phyloP scores from a whole-genome alignment of 2,113 vertebrate species.

The Prolemur simus region DNA sequence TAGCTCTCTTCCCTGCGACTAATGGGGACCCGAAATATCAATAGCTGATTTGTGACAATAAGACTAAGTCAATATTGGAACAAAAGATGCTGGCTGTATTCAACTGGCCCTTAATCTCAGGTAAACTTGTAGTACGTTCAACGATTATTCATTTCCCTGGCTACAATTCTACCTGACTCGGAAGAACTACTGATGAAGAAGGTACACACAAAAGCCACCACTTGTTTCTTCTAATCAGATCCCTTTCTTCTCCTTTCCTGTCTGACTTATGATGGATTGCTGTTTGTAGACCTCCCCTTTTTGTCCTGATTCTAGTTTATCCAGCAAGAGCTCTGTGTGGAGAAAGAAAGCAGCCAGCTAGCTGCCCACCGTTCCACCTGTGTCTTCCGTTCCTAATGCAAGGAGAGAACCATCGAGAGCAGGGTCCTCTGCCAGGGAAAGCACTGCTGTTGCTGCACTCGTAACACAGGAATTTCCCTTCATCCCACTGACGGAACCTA shows the following conservation, averaged over 20 bases:
- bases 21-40: conserved; percentile 80
- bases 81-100: conserved; percentile 79
- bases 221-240: conserved; percentile 75
- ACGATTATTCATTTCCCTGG: conserved; percentile 73
- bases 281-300: conserved; percentile 53
- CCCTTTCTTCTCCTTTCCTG: conserved; percentile 49
- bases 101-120: conserved; percentile 73
- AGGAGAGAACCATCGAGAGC: neutral
- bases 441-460: neutral
- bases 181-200: conserved; percentile 74
- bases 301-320: conserved; percentile 57
- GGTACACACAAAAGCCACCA: conserved; percentile 75
- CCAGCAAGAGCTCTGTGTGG: neutral
- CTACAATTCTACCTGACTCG: conserved; percentile 67
- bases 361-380: neutral
- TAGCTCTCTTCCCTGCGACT: conserved; percentile 74
- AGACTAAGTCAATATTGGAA: conserved; percentile 83
- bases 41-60: conserved; percentile 82
- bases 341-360: neutral
- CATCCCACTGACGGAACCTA: neutral
- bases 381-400: neutral
- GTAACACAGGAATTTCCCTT: neutral
- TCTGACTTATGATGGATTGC: conserved; percentile 74
- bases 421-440: neutral
- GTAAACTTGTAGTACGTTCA: conserved; percentile 80